Percentiles rank a stretch among this genome's conserved stretches.
These are phyloP conservation scores for Glandiceps talaboti DNA, from an alignment of 53 echinoderm and acorn worm genomes.

Conservation along the genomic window DNA sequence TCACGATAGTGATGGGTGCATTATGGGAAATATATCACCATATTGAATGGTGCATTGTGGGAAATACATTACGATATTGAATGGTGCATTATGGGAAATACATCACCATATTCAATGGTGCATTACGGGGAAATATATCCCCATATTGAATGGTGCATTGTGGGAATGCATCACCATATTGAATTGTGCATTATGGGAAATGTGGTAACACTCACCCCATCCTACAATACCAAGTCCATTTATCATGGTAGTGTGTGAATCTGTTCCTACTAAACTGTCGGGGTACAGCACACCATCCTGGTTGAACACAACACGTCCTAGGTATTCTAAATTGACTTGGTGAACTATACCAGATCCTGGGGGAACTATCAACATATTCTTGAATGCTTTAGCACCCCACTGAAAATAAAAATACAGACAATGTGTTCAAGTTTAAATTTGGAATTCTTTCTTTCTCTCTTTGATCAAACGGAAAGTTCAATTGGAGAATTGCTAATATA, in stretches of 20 bases:
- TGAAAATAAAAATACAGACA: constrained; percentile 6
- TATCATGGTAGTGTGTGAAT: constrained; percentile 98
- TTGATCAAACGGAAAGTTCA: no score
- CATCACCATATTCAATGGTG: no score
- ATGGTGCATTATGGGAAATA: no score
- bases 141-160: no score
- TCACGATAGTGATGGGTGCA: no score
- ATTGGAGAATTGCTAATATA: no score
- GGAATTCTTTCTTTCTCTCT: constrained; percentile 88
- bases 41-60: no score
- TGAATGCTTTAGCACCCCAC: constrained; percentile 97
- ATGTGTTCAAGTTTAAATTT: constrained; percentile 59
- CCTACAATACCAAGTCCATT: constrained; percentile 92
- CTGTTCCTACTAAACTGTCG: constrained; percentile 91
- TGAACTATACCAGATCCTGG: constrained; percentile 93
- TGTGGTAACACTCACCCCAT: constrained; percentile 62
- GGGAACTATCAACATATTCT: constrained; percentile 98
- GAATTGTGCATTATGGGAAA: no score
- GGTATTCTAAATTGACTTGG: constrained; percentile 87
- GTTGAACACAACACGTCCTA: constrained; percentile 82
- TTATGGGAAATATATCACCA: no score
- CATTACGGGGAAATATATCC: no score
- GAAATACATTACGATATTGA: no score
- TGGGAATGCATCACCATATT: no score
- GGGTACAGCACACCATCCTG: constrained; percentile 68